Base-by-base conservation (phyloP, 2,797 vertebrate species). In the Naso thynnoides region DNA sequence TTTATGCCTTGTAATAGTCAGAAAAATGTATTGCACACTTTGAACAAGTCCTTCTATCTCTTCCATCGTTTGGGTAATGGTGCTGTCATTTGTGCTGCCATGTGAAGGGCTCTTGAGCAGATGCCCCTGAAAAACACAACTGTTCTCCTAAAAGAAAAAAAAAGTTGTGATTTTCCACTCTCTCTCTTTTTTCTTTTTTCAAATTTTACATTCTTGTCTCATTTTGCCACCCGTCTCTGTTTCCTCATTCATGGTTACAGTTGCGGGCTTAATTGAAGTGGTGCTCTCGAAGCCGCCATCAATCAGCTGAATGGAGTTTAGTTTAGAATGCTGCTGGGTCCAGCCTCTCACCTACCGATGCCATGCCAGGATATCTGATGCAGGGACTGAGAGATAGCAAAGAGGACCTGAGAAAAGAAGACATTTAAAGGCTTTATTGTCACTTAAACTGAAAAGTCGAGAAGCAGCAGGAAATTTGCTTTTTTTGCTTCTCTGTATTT, bases 321-420 rank as follows among this genome's bases (percentile, higher is more conserved):
- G 76, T 48, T 86, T 63, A 70, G 68, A 63, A 33, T 38, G 79
- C 85, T 19, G 72, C 83, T 1, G 47, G 58, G 60, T 54, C 74
- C 73, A 2, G 45, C 16, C 64, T 48, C 63, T 76, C 70, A 53
- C 29, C 52, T 59, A 3, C 62, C 80, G 85, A 83, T 81, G 59
- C 63, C 8, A 24, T 70, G 57, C 76, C 83, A 77, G 64, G 56
- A 75, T 81, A 81, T 84, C 75, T 74, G 78, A 85, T 67, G 67
- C 54, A 10, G 66, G 4, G 69, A 67, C 55, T 18, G 4, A 50
- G 68, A 67, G 74, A 76, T 64, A 70, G 70, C 49, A 53, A 52
- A 56, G 55, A 67, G 68, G 54, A 64, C 66, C 39, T 36, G 29
- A 63, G 71, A 75, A 70, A 38, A 70, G 73, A 79, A 75, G 73